A percentile compares a stretch with the other conserved stretches of the same genome.
These are phyloP conservation scores for Erythrocercus mccallii DNA, from an alignment of 2,113 vertebrate species.

Conservation along the genomic window DNA sequence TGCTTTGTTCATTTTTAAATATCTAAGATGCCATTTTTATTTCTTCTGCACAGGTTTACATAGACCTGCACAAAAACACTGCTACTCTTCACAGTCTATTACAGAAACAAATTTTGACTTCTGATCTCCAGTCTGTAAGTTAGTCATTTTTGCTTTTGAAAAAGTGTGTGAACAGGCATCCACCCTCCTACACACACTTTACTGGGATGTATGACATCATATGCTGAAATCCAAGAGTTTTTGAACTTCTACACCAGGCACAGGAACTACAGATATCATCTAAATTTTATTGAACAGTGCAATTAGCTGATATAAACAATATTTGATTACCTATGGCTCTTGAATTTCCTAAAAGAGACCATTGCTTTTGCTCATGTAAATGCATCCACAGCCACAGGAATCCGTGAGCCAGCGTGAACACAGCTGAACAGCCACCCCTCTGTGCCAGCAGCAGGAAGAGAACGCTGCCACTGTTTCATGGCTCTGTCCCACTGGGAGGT, in stretches of 20 bases:
- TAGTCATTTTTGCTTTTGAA: neutral
- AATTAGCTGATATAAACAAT: neutral
- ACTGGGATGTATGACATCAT: neutral
- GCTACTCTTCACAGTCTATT: too few species aligned
- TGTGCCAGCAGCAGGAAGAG: neutral
- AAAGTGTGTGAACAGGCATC: neutral
- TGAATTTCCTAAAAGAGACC: neutral
- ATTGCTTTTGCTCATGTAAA: neutral
- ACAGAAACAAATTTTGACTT: neutral
- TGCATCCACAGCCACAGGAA: neutral
- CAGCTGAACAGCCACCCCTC: neutral
- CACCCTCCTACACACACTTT: too few species aligned
- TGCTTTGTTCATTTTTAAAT: neutral
- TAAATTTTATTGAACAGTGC: neutral
- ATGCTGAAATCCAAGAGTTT: neutral
- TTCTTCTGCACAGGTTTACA: neutral
- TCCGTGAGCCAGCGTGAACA: accelerated
- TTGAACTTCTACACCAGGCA: neutral
- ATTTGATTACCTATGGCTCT: neutral
- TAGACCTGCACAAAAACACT: neutral
- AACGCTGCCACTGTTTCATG: neutral
- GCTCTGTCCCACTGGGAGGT: neutral
- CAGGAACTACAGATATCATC: neutral
- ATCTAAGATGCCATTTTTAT: neutral
- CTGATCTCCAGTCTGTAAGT: neutral